Evolutionary conservation across 2,797 vertebrate species (phyloP).

Genomic region (Diplodus puntazzo): DNA sequence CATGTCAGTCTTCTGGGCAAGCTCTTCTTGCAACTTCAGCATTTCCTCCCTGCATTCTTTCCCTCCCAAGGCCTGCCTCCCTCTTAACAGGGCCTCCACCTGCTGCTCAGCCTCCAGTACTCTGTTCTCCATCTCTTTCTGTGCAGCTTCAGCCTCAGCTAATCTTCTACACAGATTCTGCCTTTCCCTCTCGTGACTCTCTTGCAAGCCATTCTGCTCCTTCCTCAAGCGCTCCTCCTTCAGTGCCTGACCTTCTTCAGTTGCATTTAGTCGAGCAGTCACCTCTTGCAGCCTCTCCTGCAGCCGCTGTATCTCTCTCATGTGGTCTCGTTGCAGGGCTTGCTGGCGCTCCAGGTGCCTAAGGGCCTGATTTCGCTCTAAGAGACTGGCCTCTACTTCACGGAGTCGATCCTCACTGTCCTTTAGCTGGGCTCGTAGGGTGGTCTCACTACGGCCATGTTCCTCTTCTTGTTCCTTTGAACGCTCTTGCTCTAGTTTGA

Average conservation of each 20-base stretch:
- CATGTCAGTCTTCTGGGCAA: slow-evolving; percentile 86
- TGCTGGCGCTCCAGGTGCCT: slow-evolving; percentile 92
- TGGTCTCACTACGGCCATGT: slow-evolving; percentile 85
- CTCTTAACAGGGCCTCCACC: slow-evolving; percentile 90
- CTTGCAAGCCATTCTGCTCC: slow-evolving; percentile 88
- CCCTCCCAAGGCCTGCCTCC: slow-evolving; percentile 83
- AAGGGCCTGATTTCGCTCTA: slow-evolving; percentile 93
- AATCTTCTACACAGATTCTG: slow-evolving; percentile 88
- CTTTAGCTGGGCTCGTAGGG: slow-evolving; percentile 89
- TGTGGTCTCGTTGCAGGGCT: slow-evolving; percentile 91
- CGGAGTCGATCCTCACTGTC: slow-evolving; percentile 93
- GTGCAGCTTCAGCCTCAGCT: slow-evolving; percentile 89
- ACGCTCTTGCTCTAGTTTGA: slow-evolving; percentile 91
- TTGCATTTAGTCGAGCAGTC: slow-evolving; percentile 88
- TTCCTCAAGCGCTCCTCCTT: slow-evolving; percentile 93
- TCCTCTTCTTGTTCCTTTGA: slow-evolving; percentile 92
- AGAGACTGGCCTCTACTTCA: slow-evolving; percentile 90
- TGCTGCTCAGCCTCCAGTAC: slow-evolving; percentile 90
- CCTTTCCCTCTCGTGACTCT: slow-evolving; percentile 92
- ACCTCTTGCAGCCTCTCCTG: slow-evolving; percentile 91
- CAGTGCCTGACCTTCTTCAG: slow-evolving; percentile 89
- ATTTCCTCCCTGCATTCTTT: slow-evolving; percentile 87
- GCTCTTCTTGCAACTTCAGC: slow-evolving; percentile 90
- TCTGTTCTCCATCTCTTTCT: slow-evolving; percentile 87
- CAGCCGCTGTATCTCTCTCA: slow-evolving; percentile 92